Evolutionary conservation across 2,113 vertebrate genomes (phyloP), one percentile per base, ranked within the genome.

Genomic region (Lasiurus borealis): DNA sequence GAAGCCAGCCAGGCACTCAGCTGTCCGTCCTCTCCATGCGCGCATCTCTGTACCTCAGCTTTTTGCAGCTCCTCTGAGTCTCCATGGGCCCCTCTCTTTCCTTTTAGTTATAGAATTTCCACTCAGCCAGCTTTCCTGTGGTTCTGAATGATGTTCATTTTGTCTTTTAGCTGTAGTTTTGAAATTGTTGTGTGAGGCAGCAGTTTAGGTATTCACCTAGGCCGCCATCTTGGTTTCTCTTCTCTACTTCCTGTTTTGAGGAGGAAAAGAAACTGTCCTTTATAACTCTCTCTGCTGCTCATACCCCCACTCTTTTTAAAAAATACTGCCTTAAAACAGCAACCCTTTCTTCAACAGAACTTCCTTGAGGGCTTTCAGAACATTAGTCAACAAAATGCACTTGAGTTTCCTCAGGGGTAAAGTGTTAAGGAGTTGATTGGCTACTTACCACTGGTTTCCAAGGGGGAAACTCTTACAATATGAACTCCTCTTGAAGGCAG

Each of bases 321-420:
- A 75, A 75, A 66, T 25, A 44, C 16, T 46, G 11, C 40, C 76
- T 82, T 71, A 25, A 52, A 93, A 89, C 40, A 85, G 59, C 69
- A 76, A 64, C 44, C 54, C 19, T 86, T 92, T 18, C n/a, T 81
- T 90, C 29, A 36, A 13, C 34, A 90, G 66, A 85, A 71, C 18
- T 93, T 93, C 80, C 29, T 31, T 80, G 72, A 73, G 66, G 89
- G 36, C 85, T 94, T 93, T 82, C 44, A 93, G 93, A 83, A 48
- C 62, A 48, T 90, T 54, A 89, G 0, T 71, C 59, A 90, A 62
- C 75, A 90, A 62, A 92, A 64, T 75, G 46, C 52, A 34, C 93
- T 85, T 88, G 84, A 76, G 66, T 96, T 95, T 87, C 77, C 77
- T 40, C 54, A 46, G 85, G 34, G 57, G n/a, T 57, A 68, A 48